Base-by-base conservation (phyloP, 2,888 invertebrate species). In the Epistrophe eligans region DNA sequence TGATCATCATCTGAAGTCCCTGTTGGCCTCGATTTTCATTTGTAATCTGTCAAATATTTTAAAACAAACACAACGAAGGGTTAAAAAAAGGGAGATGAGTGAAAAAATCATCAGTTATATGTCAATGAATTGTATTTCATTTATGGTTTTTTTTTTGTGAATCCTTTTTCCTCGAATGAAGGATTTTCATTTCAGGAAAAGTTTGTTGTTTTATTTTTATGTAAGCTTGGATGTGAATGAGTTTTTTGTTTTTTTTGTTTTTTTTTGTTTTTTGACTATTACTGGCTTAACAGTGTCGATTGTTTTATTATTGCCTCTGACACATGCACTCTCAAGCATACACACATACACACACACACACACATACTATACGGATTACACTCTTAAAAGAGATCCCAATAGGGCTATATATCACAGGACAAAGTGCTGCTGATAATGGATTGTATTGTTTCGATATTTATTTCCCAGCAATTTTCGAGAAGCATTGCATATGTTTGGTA, bases 371-470 rank as follows among this genome's bases (percentile, higher is more conserved):
- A 73, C 19, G 82, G 82, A 77, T 85, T 79, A 82, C 77, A 82
- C 71, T 79, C 77, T 82, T 77, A 74, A 70, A 72, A 67, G 77
- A 62, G 62, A 74, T 62, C 70, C 19, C n/a, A 48, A 24, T 24
- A 9, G 81, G 60, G 48, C 52, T 52, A 67, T 79, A 77, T 77
- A 82, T 85, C 85, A 82, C 62, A 67, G 64, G 38, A 8, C 38
- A 71, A 57, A 32, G 73, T 55, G 70, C 70, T 62, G 72, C 40
- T 77, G 85, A 82, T 79, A 85, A 85, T 85, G 85, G 85, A 82
- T 82, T 85, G 82, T 60, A 82, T 82, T 85, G 85, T 82, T 82
- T 82, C 62, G 77, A 74, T 82, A 79, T 82, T 82, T 85, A 82
- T 82, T 77, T 70, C 40, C 73, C 40, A 71, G 57, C 52, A 71